Evolutionary conservation across 2,113 vertebrate species (phyloP).

Genomic region (Notarius quadriscutis): DNA sequence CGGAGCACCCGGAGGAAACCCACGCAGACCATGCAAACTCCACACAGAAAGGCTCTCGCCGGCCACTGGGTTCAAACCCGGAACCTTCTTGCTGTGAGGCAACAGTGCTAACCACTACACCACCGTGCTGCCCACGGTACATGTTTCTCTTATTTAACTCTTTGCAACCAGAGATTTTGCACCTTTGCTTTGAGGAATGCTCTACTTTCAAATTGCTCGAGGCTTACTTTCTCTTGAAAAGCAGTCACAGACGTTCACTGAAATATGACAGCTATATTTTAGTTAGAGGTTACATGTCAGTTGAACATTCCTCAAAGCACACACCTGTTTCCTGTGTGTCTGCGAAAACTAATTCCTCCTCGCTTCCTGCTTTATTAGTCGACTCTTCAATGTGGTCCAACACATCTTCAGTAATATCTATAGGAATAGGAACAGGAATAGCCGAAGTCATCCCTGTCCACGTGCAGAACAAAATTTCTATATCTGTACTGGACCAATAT

Average conservation of each 20-base stretch:
- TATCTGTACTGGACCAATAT: neutral
- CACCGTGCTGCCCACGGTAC: too few relatives aligned
- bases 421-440: neutral
- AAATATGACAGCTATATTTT: neutral
- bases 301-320: neutral
- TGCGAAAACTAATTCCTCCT: neutral
- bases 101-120: too few relatives aligned
- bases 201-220: neutral
- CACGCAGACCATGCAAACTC: too few relatives aligned
- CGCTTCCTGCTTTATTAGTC: neutral
- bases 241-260: neutral
- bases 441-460: neutral
- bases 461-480: neutral
- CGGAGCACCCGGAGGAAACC: too few relatives aligned
- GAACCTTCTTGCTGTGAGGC: too few relatives aligned
- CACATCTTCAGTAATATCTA: neutral
- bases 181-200: neutral
- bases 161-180: neutral
- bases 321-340: neutral
- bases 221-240: neutral
- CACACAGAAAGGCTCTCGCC: too few relatives aligned
- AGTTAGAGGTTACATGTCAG: neutral
- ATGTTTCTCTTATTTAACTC: too few relatives aligned
- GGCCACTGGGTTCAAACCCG: too few relatives aligned
- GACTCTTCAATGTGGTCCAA: neutral